Evolutionary conservation across 2,888 invertebrate species (phyloP), one percentile per base, ranked within the genome.

Genomic region (Priapulus caudatus): DNA sequence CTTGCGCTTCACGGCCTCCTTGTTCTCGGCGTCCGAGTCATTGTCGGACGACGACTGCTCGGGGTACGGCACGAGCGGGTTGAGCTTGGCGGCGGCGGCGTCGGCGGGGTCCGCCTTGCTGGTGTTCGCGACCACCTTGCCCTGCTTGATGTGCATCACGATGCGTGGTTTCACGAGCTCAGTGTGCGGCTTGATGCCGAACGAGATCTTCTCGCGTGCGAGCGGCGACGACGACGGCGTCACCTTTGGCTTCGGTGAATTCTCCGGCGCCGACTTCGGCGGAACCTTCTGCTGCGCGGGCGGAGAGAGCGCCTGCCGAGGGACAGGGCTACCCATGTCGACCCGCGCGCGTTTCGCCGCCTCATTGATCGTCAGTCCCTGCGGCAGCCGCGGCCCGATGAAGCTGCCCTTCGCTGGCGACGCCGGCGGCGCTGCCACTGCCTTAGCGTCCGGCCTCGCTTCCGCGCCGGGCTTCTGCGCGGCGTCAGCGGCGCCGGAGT

Each of bases 381-480:
- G 33, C 10, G 33, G 33, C n/a, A 33, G n/a, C 33, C n/a, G 10
- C 10, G 33, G 10, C 10, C n/a, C n/a, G 10, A 33, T n/a, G n/a
- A 33, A 33, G n/a, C 10, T 10, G n/a, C n/a, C n/a, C n/a, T n/a
- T n/a, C n/a, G n/a, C n/a, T n/a, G n/a, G n/a, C n/a, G n/a, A n/a
- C n/a, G n/a, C n/a, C n/a, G n/a, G n/a, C n/a, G n/a, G n/a, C n/a
- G n/a, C n/a, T n/a, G n/a, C n/a, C n/a, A n/a, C n/a, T n/a, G n/a
- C n/a, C n/a, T n/a, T n/a, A 33, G 33, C 33, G n/a, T 33, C n/a
- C 19, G 45, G 21, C n/a, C 16, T 20, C 43, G 48, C 50, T 52
- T 55, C 59, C 76, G 70, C 89, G 88, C 15, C 22, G 54, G 56
- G 56, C 53, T 56, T 59, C 24, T 52, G 43, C 19, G 44, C 43